phyloP scores from a whole-genome alignment of 2,797 vertebrate genomes.

The Crenuchus spilurus region DNA sequence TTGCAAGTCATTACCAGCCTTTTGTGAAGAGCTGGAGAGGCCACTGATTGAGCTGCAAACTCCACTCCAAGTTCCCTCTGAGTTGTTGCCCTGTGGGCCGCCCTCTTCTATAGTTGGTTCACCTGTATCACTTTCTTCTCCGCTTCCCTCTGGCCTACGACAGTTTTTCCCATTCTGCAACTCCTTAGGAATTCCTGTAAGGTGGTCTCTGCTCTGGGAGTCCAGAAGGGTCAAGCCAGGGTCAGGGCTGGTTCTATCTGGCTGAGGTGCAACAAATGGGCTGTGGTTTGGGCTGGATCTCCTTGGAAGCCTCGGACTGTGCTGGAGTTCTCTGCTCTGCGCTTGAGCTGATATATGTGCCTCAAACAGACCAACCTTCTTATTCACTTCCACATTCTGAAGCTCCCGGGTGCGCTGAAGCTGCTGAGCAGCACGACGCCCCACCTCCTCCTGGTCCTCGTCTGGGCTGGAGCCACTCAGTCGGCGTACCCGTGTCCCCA shows the following conservation, averaged over 20 bases:
- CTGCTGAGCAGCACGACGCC: slow-evolving; percentile 70
- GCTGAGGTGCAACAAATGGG: slow-evolving; percentile 32
- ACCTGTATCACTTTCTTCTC: slow-evolving; percentile 46
- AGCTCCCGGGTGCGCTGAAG: slow-evolving; percentile 81
- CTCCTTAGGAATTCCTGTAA: slow-evolving; percentile 55
- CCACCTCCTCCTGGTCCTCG: slow-evolving; percentile 63
- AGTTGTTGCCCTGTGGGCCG: slow-evolving; percentile 55
- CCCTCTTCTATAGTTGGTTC: slow-evolving; percentile 52
- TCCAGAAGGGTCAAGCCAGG: slow-evolving; percentile 60
- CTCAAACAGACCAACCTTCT: slow-evolving; percentile 91
- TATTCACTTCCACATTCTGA: slow-evolving; percentile 90
- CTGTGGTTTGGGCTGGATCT: slow-evolving; percentile 56
- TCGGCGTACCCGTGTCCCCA: slow-evolving; percentile 74
- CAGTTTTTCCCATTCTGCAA: slow-evolving; percentile 75
- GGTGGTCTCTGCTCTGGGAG: slow-evolving; percentile 53
- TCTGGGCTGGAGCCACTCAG: slow-evolving; percentile 75
- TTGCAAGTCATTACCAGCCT: slow-evolving; percentile 18
- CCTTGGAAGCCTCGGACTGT: slow-evolving; percentile 80
- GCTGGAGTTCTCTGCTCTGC: slow-evolving; percentile 75
- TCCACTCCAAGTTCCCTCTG: slow-evolving; percentile 45
- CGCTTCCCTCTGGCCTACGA: slow-evolving; percentile 30
- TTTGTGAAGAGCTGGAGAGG: slow-evolving; percentile 40
- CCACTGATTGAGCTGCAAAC: slow-evolving; percentile 21
- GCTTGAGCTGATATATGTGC: slow-evolving; percentile 89
- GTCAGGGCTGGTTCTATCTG: not conserved